Percentiles rank a stretch among this genome's conserved stretches.
Evolutionary conservation across 2,113 vertebrate species (phyloP).

Genomic region (Cololabis saira): DNA sequence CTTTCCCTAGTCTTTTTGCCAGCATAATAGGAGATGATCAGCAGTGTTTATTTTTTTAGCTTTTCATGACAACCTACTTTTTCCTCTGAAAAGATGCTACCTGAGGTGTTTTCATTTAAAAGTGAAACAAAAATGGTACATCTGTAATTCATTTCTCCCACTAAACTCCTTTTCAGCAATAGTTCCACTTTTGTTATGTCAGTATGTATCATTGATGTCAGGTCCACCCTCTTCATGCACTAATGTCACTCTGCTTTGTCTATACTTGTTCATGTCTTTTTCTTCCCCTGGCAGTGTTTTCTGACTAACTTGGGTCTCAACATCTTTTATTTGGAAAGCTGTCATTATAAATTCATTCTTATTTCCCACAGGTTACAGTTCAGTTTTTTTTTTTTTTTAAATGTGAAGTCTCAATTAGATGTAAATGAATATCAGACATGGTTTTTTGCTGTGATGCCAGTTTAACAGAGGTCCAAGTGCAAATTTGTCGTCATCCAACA

Average conservation of each 20-base stretch:
- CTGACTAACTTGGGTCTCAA: conserved; percentile 21
- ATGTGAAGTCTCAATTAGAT: conserved; percentile 17
- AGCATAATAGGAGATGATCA: neutral
- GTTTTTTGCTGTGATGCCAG: conserved; percentile 6
- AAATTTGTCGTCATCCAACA: conserved; percentile 16
- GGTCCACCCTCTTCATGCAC: conserved; percentile 11
- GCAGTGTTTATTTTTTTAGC: neutral
- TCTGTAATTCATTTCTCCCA: conserved; percentile 16
- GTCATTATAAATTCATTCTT: neutral
- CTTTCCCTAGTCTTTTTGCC: neutral
- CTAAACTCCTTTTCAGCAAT: conserved; percentile 14
- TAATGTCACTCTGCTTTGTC: neutral
- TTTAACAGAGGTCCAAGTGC: conserved; percentile 18
- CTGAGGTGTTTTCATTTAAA: conserved; percentile 10
- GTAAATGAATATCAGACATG: conserved; percentile 6
- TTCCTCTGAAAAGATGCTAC: conserved; percentile 9
- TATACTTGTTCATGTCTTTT: conserved; percentile 16
- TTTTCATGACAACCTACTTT: conserved; percentile 12
- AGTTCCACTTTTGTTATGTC: conserved; percentile 23
- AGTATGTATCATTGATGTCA: conserved; percentile 22
- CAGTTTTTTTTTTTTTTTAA: conserved; percentile 4
- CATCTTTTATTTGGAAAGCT: conserved; percentile 10
- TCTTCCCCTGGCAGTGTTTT: conserved; percentile 10
- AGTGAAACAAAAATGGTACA: neutral
- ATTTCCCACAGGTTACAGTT: conserved; percentile 2